phyloP scores from a whole-genome alignment of 1,140 invertebrate species.

The Dryas iulia region DNA sequence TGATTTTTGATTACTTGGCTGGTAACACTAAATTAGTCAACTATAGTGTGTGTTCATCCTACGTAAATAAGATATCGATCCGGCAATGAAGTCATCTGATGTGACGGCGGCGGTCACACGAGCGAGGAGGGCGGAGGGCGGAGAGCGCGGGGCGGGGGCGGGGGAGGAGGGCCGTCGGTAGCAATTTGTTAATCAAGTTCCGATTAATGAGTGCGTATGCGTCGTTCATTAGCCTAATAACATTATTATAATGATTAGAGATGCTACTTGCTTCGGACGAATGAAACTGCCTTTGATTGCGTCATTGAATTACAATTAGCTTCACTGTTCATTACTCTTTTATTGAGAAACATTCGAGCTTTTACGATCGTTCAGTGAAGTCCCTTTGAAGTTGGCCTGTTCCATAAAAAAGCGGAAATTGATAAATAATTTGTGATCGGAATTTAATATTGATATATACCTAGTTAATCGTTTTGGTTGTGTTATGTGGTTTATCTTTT shows the following conservation, averaged over 20 bases:
- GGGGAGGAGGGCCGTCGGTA: not conserved
- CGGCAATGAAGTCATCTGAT: slow-evolving; percentile 18
- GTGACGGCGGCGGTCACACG: not conserved
- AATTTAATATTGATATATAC: not conserved
- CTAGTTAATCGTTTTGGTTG: no score
- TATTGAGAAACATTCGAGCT: not conserved
- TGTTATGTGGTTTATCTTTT: no score
- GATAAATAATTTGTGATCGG: not conserved
- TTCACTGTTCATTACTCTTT: not conserved
- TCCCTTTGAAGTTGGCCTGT: not conserved
- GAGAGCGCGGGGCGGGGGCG: not conserved
- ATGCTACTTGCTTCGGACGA: not conserved
- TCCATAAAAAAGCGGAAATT: not conserved
- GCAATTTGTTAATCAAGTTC: slow-evolving; percentile 20
- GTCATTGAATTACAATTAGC: not conserved
- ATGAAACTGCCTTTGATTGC: not conserved
- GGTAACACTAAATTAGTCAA: not conserved
- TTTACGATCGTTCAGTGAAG: not conserved
- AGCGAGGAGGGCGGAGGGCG: not conserved
- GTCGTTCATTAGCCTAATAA: slow-evolving; percentile 18
- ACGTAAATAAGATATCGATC: slow-evolving; percentile 12
- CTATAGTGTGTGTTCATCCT: slow-evolving; percentile 4
- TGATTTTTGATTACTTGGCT: no score
- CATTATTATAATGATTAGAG: slow-evolving; percentile 12
- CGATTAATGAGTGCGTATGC: slow-evolving; percentile 11